A percentile compares a stretch with the other conserved stretches of the same genome.
Evolutionary conservation across 2,113 vertebrate species (phyloP).

Genomic region (Chaetodon trifascialis): DNA sequence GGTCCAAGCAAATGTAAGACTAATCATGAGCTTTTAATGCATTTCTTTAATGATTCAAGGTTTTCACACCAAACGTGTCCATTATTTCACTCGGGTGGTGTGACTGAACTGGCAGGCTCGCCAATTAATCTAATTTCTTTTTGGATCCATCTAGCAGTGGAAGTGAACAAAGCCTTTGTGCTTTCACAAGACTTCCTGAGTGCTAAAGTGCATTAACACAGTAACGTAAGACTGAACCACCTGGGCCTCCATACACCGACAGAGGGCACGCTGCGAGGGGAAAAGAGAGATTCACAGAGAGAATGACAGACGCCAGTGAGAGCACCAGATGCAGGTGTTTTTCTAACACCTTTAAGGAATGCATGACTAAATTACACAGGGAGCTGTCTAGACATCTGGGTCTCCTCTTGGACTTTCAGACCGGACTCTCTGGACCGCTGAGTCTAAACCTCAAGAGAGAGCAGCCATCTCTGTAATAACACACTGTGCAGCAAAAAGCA

Average conservation of each 20-base stretch:
- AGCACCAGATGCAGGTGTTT: constrained; percentile 68
- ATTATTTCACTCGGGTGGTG: constrained; percentile 67
- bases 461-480: constrained; percentile 61
- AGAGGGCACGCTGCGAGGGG: constrained; percentile 28
- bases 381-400: constrained; percentile 60
- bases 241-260: constrained; percentile 56
- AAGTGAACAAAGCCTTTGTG: constrained; percentile 57
- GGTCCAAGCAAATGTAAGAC: constrained; percentile 26
- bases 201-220: constrained; percentile 60
- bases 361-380: constrained; percentile 66
- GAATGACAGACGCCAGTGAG: constrained; percentile 47
- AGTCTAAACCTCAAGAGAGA: constrained; percentile 50
- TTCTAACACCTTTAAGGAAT: constrained; percentile 71
- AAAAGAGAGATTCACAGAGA: constrained; percentile 30
- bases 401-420: constrained; percentile 58
- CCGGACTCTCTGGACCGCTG: constrained; percentile 37
- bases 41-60: constrained; percentile 47
- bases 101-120: constrained; percentile 48
- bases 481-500: constrained; percentile 42
- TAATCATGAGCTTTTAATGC: constrained; percentile 59
- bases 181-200: constrained; percentile 50
- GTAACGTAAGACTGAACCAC: constrained; percentile 56
- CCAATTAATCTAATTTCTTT: constrained; percentile 64
- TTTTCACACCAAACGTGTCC: constrained; percentile 64
- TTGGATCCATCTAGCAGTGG: constrained; percentile 50